Base-by-base conservation (phyloP, 1,140 invertebrate genomes). In the Sinella curviseta region DNA sequence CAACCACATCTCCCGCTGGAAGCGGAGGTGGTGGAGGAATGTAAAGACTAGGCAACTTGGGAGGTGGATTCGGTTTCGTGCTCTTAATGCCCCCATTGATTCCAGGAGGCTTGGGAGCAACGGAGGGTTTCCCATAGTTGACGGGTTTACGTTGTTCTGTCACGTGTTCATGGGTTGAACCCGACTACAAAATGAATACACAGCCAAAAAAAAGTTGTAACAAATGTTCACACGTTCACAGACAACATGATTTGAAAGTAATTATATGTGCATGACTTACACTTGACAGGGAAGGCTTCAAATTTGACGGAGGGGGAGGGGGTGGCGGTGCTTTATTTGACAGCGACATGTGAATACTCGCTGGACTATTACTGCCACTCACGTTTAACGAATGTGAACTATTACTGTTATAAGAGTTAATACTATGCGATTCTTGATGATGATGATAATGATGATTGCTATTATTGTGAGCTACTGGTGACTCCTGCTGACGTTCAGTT, bases 51-150 rank as follows among this genome's bases (percentile, higher is more conserved):
- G 81, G 80, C 28, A 82, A 73, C 76, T 84, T 84, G 30, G 84
- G 75, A 70, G 79, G 84, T 24, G 83, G 84, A 75, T 83, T 78
- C 8, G 84, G 84, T 30, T 83, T 83, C n/a, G 80, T 20, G 26
- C 74, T 39, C 48, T 77, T 81, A 8, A 75, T 28, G 28, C 34
- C 65, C 14, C 39, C 39, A 31, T 78, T 77, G n/a, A 80, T 65
- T 28, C 85, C 80, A 28, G 88, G 89, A 28, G 89, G 88, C 81
- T 89, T 90, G 17, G 89, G 89, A 24, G 89, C 89, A 0, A 90
- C 77, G 30, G 86, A 87, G 24, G 87, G 88, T 80, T 90, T 90
- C 0, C 88, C 88, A 81, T 87, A 88, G 74, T 87, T 87, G 76
- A 86, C 86, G 16, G 84, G 79, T 28, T 70, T 84, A 80, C 78